A percentile compares a stretch with the other conserved stretches of the same genome.
Conservation (phyloP, 2,888 invertebrate species). For the Octonoba sinensis region DNA sequence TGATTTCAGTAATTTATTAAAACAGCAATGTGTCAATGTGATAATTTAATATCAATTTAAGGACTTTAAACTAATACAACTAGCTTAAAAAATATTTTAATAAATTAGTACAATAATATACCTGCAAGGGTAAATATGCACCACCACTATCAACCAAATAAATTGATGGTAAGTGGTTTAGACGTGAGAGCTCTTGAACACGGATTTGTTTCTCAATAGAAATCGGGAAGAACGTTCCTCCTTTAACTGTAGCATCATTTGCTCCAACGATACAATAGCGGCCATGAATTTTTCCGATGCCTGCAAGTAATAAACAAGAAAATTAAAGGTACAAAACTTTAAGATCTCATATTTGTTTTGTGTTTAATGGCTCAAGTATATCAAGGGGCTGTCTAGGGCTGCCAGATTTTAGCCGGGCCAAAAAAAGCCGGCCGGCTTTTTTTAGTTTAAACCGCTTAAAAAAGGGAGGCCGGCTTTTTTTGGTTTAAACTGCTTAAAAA, state of each 20-base stretch:
- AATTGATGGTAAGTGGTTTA: constrained; percentile 72
- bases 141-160: constrained; percentile 74
- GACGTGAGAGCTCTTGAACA: constrained; percentile 71
- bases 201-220: constrained; percentile 72
- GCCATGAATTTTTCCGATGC: constrained; percentile 72
- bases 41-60: too few relatives aligned
- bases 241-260: constrained; percentile 74
- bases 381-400: too few relatives aligned
- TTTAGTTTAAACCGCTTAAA: too few relatives aligned
- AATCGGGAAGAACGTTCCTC: constrained; percentile 73
- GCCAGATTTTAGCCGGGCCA: too few relatives aligned
- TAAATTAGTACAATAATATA: constrained; percentile 55
- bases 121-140: constrained; percentile 74
- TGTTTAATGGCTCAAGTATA: too few relatives aligned
- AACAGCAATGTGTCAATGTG: background rate
- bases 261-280: constrained; percentile 72
- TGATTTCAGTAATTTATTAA: background rate
- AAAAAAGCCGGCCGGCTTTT: too few relatives aligned
- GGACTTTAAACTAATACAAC: too few relatives aligned
- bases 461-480: too few relatives aligned
- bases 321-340: background rate
- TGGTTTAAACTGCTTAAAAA: too few relatives aligned
- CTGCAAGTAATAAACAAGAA: constrained; percentile 66
- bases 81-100: too few relatives aligned
- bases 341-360: too few relatives aligned